Evolutionary conservation across 2,888 invertebrate species (phyloP).

Genomic region (Caenorhabditis sinica): DNA sequence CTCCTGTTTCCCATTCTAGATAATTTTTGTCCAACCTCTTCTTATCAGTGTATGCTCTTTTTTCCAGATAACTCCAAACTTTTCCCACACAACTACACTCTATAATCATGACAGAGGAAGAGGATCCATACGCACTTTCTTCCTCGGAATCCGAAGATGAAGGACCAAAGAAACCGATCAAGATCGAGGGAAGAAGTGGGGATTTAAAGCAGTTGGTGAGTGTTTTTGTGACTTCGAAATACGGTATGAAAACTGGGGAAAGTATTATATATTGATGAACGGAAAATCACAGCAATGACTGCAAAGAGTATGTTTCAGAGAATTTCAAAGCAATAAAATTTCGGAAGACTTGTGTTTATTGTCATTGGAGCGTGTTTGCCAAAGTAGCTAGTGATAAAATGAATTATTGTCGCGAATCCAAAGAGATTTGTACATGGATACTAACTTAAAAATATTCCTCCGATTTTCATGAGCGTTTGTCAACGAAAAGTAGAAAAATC

Average conservation of each 20-base stretch:
- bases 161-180: conserved; percentile 78
- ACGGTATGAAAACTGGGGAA: conserved; percentile 12
- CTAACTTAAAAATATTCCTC: no score
- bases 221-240: neutral
- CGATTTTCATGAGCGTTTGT: no score
- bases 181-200: conserved; percentile 79
- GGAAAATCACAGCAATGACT: no score
- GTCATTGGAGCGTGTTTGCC: no score
- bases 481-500: no score
- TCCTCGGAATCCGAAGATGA: conserved; percentile 83
- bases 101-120: conserved; percentile 78
- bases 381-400: no score
- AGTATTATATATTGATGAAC: no score
- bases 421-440: no score
- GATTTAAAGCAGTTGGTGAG: conserved; percentile 81
- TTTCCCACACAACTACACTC: neutral
- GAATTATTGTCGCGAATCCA: no score
- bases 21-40: neutral
- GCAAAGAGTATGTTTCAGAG: no score
- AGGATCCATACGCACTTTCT: conserved; percentile 83
- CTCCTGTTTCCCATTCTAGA: neutral
- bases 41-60: neutral
- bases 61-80: conserved; percentile 18
- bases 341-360: no score
- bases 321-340: no score